Evolutionary conservation across 2,113 vertebrate species (phyloP).

Genomic region (Trematomus loennbergii): DNA sequence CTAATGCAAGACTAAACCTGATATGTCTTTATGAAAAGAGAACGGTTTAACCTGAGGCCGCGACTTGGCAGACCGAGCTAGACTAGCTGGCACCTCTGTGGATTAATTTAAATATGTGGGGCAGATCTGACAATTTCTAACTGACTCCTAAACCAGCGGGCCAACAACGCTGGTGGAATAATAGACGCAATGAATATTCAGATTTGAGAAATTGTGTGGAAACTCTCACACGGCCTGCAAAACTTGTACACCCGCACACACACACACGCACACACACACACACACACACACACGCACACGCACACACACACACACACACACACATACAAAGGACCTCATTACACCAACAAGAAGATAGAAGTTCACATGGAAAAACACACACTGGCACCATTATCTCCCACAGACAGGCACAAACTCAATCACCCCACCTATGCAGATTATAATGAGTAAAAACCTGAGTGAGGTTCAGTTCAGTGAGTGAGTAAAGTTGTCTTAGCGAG

Average conservation of each 20-base stretch:
- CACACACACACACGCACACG: conserved; percentile 25
- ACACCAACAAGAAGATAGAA: conserved; percentile 50
- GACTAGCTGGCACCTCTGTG: conserved; percentile 40
- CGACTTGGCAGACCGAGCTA: conserved; percentile 16
- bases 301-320: conserved; percentile 32
- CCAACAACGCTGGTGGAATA: conserved; percentile 57
- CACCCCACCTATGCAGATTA: conserved; percentile 20
- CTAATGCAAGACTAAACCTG: conserved; percentile 16
- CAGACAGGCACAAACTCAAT: conserved; percentile 48
- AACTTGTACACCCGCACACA: conserved; percentile 1
- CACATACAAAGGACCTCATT: conserved; percentile 49
- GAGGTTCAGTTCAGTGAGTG: conserved; percentile 26
- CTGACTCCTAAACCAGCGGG: conserved; percentile 48
- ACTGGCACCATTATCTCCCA: conserved; percentile 58
- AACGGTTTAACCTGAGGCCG: conserved; percentile 39
- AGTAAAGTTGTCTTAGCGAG: conserved; percentile 48
- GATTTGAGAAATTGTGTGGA: conserved; percentile 52
- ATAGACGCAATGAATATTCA: conserved; percentile 77
- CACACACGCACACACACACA: conserved; percentile 5
- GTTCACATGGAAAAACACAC: conserved; percentile 36
- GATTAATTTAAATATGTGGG: conserved; percentile 56
- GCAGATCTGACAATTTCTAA: conserved; percentile 49
- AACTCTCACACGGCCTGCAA: conserved; percentile 34
- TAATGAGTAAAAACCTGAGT: conserved; percentile 28
- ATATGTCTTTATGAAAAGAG: conserved; percentile 17